A percentile compares a stretch with the other conserved stretches of the same genome.
Evolutionary conservation across 2,797 vertebrate species (phyloP).

Genomic region (Setipinna tenuifilis): DNA sequence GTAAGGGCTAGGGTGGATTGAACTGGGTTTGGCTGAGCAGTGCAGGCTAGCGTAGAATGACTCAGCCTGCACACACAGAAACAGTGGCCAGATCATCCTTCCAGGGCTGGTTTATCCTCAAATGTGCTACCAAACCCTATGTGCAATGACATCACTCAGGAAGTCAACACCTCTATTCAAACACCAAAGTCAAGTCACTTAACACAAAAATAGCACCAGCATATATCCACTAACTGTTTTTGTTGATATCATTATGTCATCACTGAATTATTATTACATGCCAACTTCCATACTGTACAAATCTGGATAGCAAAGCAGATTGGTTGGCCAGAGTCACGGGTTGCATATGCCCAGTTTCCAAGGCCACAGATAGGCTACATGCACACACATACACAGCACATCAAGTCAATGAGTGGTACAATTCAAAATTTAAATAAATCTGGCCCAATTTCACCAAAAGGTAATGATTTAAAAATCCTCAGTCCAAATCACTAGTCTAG

Average conservation of each 20-base stretch:
- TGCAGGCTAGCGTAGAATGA: slow-evolving; percentile 7
- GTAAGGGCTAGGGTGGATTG: not conserved
- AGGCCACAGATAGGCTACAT: not conserved
- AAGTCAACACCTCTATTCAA: not conserved
- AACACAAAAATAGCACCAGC: not conserved
- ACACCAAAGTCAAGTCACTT: not conserved
- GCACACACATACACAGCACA: too few relatives aligned
- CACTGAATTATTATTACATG: not conserved
- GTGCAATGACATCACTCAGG: not conserved
- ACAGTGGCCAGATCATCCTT: not conserved
- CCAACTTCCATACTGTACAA: not conserved
- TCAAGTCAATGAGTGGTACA: not conserved
- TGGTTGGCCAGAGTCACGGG: not conserved
- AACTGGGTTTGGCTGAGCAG: not conserved
- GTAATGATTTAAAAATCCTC: not conserved
- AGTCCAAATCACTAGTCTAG: not conserved
- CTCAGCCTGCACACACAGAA: not conserved
- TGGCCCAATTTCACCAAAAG: not conserved
- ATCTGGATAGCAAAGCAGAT: not conserved
- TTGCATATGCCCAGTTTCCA: not conserved
- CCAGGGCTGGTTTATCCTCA: not conserved
- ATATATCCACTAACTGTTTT: not conserved
- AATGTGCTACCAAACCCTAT: not conserved
- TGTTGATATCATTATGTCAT: not conserved
- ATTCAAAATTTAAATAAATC: not conserved